These are phyloP conservation scores for Phrynocephalus guinanensis DNA, from an alignment of 2,797 vertebrate genomes.

Conservation along the genomic window DNA sequence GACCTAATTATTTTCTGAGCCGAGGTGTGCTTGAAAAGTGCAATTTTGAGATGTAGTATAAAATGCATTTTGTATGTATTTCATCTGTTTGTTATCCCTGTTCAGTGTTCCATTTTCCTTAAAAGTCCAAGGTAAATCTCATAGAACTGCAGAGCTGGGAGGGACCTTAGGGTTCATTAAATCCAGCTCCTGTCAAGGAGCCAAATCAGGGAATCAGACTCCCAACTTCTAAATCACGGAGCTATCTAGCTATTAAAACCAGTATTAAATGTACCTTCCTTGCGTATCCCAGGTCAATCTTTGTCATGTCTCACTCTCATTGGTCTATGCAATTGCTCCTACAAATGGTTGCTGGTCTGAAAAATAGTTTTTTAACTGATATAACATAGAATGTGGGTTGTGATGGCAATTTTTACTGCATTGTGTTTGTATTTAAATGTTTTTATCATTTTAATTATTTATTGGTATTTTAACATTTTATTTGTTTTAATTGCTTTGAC, in stretches of 20 bases:
- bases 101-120: background rate
- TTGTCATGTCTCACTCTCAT: background rate
- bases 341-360: background rate
- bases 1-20: conserved; percentile 52
- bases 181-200: no score
- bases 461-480: no score
- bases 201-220: no score
- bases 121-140: conserved; percentile 12
- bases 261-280: background rate
- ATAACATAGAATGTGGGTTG: no score
- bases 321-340: background rate
- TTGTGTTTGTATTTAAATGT: no score
- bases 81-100: conserved; percentile 24
- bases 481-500: no score
- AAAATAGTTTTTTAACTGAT: background rate
- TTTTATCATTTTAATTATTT: no score
- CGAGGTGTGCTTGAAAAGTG: conserved; percentile 48
- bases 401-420: no score
- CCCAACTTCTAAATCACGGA: no score
- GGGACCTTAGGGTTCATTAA: no score
- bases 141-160: no score
- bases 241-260: background rate
- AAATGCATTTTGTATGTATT: conserved; percentile 27
- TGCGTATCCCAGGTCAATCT: background rate
- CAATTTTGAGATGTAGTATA: conserved; percentile 34